Evolutionary conservation across 2,888 invertebrate species (phyloP).

Genomic region (Yponomeuta cagnagella): DNA sequence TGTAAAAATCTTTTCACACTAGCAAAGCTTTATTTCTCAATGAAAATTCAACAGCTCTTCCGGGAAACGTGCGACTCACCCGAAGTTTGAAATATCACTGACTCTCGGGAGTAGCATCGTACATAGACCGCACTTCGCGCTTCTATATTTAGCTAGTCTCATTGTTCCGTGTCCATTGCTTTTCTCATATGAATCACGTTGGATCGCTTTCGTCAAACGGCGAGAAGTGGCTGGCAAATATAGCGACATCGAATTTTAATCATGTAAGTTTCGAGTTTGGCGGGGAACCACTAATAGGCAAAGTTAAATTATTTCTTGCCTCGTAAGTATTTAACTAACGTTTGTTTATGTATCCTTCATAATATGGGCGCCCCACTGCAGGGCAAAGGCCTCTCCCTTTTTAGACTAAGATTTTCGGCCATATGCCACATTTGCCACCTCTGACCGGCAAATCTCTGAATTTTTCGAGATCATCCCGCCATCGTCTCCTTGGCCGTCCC

Average conservation of each 20-base stretch:
- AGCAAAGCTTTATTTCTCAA: too few relatives aligned
- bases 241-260: background rate
- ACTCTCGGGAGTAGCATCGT: background rate
- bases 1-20: too few relatives aligned
- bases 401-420: too few relatives aligned
- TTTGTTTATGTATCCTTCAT: too few relatives aligned
- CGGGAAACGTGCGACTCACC: background rate
- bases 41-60: background rate
- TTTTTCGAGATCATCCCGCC: too few relatives aligned
- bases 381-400: too few relatives aligned
- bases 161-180: background rate
- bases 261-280: background rate
- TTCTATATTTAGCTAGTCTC: background rate
- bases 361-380: too few relatives aligned
- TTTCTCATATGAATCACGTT: background rate
- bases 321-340: background rate
- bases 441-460: too few relatives aligned
- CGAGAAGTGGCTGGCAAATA: background rate
- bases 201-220: background rate
- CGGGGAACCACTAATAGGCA: background rate
- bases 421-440: too few relatives aligned
- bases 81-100: conserved; percentile 6
- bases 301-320: background rate
- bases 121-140: background rate
- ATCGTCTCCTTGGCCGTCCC: too few relatives aligned